Evolutionary conservation across 2,113 vertebrate genomes (phyloP).

Genomic region (Peromyscus polionotus): DNA sequence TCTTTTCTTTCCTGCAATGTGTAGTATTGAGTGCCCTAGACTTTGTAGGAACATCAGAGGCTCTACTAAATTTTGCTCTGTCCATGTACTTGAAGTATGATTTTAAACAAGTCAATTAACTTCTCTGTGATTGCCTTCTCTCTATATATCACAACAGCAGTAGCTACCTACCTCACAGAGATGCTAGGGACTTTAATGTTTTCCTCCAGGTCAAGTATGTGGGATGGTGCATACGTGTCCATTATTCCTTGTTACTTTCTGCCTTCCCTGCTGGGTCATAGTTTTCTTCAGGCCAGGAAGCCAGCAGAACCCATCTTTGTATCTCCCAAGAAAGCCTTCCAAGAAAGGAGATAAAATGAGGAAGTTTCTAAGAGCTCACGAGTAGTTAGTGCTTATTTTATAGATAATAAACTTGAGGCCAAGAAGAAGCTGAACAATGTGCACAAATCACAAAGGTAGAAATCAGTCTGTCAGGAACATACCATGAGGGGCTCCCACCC

Average conservation of each 20-base stretch:
- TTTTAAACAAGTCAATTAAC: background rate
- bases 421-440: background rate
- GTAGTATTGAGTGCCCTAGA: too few species aligned
- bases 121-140: background rate
- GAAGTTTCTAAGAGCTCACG: background rate
- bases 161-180: background rate
- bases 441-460: background rate
- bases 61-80: background rate
- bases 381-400: background rate
- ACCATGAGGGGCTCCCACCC: background rate
- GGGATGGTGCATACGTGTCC: background rate
- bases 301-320: background rate
- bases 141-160: background rate
- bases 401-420: background rate
- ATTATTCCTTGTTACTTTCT: background rate
- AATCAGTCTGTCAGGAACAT: background rate
- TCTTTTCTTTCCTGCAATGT: background rate
- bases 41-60: background rate
- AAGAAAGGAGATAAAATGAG: background rate
- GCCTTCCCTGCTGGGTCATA: background rate
- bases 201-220: background rate
- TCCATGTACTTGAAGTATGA: background rate
- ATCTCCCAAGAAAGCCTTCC: background rate
- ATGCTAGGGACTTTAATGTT: background rate
- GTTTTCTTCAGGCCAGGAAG: background rate